Percentiles rank a stretch among this genome's conserved stretches.
phyloP scores from a whole-genome alignment of 2,113 vertebrate genomes.

The Dolichallabes microphthalmus region DNA sequence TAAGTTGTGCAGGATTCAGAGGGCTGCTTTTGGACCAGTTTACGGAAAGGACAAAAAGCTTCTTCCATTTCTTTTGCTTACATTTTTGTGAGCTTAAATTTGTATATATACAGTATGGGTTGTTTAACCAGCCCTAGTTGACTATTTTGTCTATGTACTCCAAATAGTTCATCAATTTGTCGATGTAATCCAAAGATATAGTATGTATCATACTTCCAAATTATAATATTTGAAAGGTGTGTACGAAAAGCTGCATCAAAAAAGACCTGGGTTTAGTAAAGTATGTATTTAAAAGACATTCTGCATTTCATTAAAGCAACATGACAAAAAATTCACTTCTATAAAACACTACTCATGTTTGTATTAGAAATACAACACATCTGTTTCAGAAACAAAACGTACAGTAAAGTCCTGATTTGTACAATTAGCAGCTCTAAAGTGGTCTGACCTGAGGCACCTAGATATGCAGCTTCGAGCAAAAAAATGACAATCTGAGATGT shows the following conservation, averaged over 20 bases:
- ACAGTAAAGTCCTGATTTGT: conserved; percentile 70
- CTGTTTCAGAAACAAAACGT: conserved; percentile 34
- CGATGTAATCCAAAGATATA: conserved; percentile 20
- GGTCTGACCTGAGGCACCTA: conserved; percentile 75
- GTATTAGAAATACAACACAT: conserved; percentile 11
- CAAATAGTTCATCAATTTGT: conserved; percentile 2
- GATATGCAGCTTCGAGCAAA: conserved; percentile 66
- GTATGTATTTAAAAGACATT: conserved; percentile 48
- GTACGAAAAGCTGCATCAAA: conserved; percentile 63
- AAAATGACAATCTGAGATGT: conserved; percentile 53
- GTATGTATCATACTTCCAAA: background rate
- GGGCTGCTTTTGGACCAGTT: background rate
- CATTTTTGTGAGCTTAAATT: conserved; percentile 27
- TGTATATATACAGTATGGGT: conserved; percentile 20
- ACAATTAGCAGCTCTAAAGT: conserved; percentile 76
- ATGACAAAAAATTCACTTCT: conserved; percentile 32
- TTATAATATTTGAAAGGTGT: conserved; percentile 50
- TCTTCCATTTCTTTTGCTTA: background rate
- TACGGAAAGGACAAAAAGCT: background rate
- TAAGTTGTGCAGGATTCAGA: background rate
- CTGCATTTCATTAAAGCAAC: conserved; percentile 24
- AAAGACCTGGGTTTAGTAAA: conserved; percentile 60
- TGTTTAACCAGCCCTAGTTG: background rate
- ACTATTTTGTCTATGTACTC: background rate
- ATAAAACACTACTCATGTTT: conserved; percentile 17